Conservation (phyloP, 2,113 vertebrate species). For the Hemicordylus capensis region DNA sequence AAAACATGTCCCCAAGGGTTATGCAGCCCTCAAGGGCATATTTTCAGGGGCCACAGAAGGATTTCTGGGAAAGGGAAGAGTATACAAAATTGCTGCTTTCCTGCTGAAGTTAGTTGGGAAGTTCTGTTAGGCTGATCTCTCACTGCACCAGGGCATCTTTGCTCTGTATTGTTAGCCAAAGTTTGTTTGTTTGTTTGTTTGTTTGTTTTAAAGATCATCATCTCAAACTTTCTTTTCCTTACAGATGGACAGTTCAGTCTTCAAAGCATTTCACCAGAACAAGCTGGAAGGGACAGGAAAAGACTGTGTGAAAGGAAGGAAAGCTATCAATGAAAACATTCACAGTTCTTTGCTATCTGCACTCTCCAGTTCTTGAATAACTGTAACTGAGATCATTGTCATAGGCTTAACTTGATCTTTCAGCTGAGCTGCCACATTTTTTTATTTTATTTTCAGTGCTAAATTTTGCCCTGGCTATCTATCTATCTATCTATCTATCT, state of each 20-base stretch:
- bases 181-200: no score
- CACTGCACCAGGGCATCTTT: no score
- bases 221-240: background rate
- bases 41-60: no score
- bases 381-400: background rate
- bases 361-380: background rate
- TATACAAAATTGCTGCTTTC: no score
- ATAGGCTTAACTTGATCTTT: background rate
- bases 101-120: no score
- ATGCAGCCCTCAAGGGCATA: no score
- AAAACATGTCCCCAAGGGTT: no score
- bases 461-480: background rate
- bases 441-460: background rate
- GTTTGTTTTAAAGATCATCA: constrained; percentile 13
- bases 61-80: no score
- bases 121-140: no score
- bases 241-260: background rate
- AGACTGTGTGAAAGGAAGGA: background rate
- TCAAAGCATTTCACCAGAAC: background rate
- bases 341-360: background rate
- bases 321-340: background rate
- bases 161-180: no score
- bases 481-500: background rate
- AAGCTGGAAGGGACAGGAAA: background rate
- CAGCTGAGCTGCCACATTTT: background rate